Conservation (phyloP, 1,140 invertebrate species). For the Aphis gossypii region DNA sequence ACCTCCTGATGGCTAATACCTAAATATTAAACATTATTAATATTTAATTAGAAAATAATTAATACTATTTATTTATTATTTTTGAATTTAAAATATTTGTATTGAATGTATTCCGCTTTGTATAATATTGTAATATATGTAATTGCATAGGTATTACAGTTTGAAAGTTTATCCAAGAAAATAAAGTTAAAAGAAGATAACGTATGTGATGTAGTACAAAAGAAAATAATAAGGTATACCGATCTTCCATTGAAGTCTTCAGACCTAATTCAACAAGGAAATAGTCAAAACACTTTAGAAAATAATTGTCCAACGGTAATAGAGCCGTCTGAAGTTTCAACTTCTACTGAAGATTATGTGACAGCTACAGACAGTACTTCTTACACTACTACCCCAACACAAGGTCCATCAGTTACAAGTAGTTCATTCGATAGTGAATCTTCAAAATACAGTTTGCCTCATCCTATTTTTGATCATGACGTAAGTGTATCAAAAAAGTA, state of each 20-base stretch:
- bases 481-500: conserved; percentile 34
- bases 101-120: neutral
- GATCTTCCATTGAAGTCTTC: conserved; percentile 49
- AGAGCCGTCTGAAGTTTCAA: conserved; percentile 82
- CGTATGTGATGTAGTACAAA: neutral
- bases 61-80: neutral
- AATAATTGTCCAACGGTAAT: neutral
- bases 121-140: neutral
- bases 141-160: conserved; percentile 26
- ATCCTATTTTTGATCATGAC: conserved; percentile 40
- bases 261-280: conserved; percentile 42
- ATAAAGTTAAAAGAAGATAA: neutral
- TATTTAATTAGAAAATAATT: neutral
- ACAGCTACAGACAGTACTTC: conserved; percentile 78
- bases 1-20: too few relatives aligned
- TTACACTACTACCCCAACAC: conserved; percentile 68
- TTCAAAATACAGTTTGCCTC: conserved; percentile 74
- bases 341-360: conserved; percentile 86
- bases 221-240: conserved; percentile 49
- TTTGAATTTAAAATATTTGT: neutral
- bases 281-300: neutral
- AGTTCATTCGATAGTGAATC: conserved; percentile 84
- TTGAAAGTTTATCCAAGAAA: conserved; percentile 17
- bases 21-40: neutral
- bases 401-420: conserved; percentile 63